Evolutionary conservation across 2,113 vertebrate genomes (phyloP).

Genomic region (Hippocampus mohnikei): DNA sequence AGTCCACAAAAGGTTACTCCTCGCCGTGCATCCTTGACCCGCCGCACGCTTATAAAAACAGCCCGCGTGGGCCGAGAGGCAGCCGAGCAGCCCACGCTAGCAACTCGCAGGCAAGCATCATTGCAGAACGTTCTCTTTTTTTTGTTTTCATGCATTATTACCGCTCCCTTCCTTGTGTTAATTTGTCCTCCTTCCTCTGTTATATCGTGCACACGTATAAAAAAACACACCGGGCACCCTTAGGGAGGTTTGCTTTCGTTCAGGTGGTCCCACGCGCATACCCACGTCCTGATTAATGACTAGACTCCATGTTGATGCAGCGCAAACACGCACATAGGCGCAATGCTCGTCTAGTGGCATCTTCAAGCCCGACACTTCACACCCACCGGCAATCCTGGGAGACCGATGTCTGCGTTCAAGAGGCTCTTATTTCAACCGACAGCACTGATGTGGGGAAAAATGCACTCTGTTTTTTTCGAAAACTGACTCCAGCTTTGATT

Average conservation of each 20-base stretch:
- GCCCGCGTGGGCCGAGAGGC: conserved; percentile 44
- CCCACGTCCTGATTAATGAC: conserved; percentile 64
- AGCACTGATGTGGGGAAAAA: conserved; percentile 19
- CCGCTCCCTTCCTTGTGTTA: background rate
- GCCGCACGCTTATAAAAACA: conserved; percentile 40
- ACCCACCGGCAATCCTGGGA: conserved; percentile 50
- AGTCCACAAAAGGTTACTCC: conserved; percentile 14
- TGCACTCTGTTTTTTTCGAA: too few relatives aligned
- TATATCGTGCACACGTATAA: conserved; percentile 7
- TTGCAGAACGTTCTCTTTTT: conserved; percentile 6
- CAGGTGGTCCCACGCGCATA: conserved; percentile 66
- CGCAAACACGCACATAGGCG: conserved; percentile 15
- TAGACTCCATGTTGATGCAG: conserved; percentile 50
- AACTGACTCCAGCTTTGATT: conserved; percentile 13
- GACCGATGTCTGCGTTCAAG: conserved; percentile 46
- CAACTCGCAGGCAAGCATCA: conserved; percentile 31
- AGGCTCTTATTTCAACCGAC: conserved; percentile 21
- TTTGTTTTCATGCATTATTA: conserved; percentile 2
- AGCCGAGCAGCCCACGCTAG: conserved; percentile 37
- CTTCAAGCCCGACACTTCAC: conserved; percentile 44
- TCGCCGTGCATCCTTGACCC: conserved; percentile 37
- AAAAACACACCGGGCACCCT: background rate
- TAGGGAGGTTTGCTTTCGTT: conserved; percentile 18
- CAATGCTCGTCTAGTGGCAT: conserved; percentile 21
- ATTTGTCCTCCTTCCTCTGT: conserved; percentile 1